phyloP scores from a whole-genome alignment of 2,797 vertebrate genomes.

The Amniataba percoides region DNA sequence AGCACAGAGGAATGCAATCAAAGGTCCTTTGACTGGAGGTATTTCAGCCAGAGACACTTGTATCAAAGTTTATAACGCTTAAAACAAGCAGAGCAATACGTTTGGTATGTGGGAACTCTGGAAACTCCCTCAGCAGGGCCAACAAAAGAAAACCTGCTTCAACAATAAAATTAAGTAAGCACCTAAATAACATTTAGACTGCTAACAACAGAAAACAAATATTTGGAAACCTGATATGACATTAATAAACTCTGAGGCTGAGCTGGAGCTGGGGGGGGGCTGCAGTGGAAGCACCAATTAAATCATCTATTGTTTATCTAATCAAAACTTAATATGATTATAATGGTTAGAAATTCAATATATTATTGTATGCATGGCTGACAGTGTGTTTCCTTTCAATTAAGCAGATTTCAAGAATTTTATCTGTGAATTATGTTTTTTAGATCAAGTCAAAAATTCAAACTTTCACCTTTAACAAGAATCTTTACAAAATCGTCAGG shows the following conservation, averaged over 20 bases:
- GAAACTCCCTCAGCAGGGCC: slow-evolving; percentile 13
- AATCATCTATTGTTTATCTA: background rate
- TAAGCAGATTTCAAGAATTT: background rate
- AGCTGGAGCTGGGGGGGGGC: background rate
- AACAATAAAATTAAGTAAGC: background rate
- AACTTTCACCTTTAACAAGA: background rate
- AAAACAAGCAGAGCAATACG: slow-evolving; percentile 4
- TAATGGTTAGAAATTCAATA: background rate
- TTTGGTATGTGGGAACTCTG: slow-evolving; percentile 14
- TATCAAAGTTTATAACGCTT: background rate
- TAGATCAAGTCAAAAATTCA: background rate
- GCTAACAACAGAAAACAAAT: background rate
- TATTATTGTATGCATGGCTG: background rate
- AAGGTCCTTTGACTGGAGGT: slow-evolving; percentile 2
- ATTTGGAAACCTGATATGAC: background rate
- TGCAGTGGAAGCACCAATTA: background rate
- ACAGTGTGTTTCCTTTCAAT: background rate
- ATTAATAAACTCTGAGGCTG: background rate
- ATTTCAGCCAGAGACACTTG: slow-evolving; percentile 12
- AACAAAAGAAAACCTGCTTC: slow-evolving; percentile 2
- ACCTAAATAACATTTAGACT: background rate
- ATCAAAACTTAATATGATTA: background rate
- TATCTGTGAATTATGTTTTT: background rate
- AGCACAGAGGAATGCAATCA: slow-evolving; percentile 49
- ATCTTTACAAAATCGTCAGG: background rate